A percentile compares a stretch with the other conserved stretches of the same genome.
Evolutionary conservation across 1,140 invertebrate species (phyloP).

Genomic region (Sipha flava): DNA sequence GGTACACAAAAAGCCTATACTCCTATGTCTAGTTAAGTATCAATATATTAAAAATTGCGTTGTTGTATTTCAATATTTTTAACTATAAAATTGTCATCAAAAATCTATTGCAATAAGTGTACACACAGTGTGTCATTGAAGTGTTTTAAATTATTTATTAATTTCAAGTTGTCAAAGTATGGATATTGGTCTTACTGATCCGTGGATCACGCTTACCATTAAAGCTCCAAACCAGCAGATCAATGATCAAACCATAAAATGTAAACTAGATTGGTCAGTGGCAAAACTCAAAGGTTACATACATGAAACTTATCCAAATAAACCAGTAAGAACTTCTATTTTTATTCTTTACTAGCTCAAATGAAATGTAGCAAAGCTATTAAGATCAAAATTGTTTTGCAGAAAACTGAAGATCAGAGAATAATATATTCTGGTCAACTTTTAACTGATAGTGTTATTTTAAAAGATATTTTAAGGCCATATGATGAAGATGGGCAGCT

Average conservation of each 20-base stretch:
- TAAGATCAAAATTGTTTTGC: slow-evolving; percentile 39
- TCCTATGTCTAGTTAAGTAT: background rate
- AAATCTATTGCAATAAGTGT: background rate
- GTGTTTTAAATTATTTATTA: background rate
- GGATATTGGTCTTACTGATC: background rate
- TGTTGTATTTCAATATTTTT: too few relatives aligned
- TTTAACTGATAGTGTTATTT: slow-evolving; percentile 60
- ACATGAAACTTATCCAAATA: slow-evolving; percentile 74
- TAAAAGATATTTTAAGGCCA: slow-evolving; percentile 71
- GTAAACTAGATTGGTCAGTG: slow-evolving; percentile 76
- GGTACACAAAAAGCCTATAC: background rate
- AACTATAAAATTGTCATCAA: too few relatives aligned
- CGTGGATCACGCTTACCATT: slow-evolving; percentile 60
- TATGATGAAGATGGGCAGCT: slow-evolving; percentile 60
- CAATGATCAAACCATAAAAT: slow-evolving; percentile 74
- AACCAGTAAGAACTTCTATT: slow-evolving; percentile 63
- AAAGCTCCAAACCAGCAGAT: slow-evolving; percentile 84
- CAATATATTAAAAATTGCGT: background rate
- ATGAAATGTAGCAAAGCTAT: background rate
- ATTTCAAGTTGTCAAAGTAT: background rate
- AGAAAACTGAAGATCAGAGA: slow-evolving; percentile 73
- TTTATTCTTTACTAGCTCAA: background rate
- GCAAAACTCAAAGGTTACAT: slow-evolving; percentile 72
- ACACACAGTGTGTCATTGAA: background rate
- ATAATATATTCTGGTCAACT: slow-evolving; percentile 86